A percentile compares a stretch with the other conserved stretches of the same genome.
phyloP scores from a whole-genome alignment of 2,113 vertebrate genomes.

The Microcebus tavaratra region DNA sequence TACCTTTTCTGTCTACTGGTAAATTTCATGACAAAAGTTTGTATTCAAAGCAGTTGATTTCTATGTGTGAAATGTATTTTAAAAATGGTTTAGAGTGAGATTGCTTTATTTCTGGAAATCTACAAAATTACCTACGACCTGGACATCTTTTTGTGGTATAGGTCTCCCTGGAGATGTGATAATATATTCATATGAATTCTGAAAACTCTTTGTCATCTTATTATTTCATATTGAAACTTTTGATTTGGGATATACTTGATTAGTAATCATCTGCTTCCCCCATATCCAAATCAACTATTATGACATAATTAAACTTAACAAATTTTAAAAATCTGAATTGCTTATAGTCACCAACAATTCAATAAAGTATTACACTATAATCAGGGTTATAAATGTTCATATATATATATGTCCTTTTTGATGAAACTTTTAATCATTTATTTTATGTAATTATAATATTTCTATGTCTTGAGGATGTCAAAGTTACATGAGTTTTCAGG shows the following conservation, averaged over 20 bases:
- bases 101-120: slow-evolving; percentile 3
- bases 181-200: background rate
- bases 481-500: background rate
- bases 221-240: background rate
- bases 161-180: background rate
- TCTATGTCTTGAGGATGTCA: background rate
- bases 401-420: background rate
- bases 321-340: background rate
- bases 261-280: background rate
- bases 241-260: background rate
- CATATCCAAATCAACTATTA: background rate
- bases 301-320: background rate
- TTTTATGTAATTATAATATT: background rate
- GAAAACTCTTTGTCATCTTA: background rate
- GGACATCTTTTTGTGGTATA: background rate
- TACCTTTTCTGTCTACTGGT: slow-evolving; percentile 55
- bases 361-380: background rate
- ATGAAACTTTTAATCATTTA: background rate
- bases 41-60: slow-evolving; percentile 34
- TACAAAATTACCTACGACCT: background rate
- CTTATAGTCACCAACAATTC: background rate
- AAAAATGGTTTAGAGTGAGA: background rate
- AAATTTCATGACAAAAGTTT: slow-evolving; percentile 71
- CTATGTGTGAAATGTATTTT: background rate
- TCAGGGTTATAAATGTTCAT: background rate